Evolutionary conservation across 2,797 vertebrate species (phyloP).

Genomic region (Rhabdomys pumilio): DNA sequence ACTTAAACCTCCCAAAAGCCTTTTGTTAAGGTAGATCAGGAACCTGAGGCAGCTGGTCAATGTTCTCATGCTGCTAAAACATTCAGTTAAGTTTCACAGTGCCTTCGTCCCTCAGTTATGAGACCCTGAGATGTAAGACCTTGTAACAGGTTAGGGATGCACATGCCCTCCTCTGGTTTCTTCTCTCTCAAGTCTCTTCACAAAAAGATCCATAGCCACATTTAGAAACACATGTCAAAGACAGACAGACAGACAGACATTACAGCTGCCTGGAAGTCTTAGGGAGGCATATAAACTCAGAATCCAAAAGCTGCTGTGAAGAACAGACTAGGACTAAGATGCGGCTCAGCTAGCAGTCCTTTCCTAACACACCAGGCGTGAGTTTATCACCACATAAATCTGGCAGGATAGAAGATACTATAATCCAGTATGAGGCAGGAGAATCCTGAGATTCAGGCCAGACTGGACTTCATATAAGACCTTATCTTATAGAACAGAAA

Average conservation of each 20-base stretch:
- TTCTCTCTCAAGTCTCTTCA: background rate
- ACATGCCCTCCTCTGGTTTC: background rate
- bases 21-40: background rate
- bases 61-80: background rate
- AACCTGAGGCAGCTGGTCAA: background rate
- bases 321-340: background rate
- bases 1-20: background rate
- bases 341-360: background rate
- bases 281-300: background rate
- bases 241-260: constrained; percentile 20
- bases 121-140: background rate
- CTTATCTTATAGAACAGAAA: background rate
- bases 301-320: background rate
- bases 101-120: background rate
- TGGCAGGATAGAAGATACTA: background rate
- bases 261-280: background rate
- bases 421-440: background rate
- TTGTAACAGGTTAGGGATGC: background rate
- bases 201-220: background rate
- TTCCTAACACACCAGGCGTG: background rate
- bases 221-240: constrained; percentile 32
- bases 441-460: background rate
- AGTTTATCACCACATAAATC: too few relatives aligned
- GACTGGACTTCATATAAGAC: background rate
- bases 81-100: background rate